Conservation (phyloP, 2,113 vertebrate genomes). For the Motacilla alba region DNA sequence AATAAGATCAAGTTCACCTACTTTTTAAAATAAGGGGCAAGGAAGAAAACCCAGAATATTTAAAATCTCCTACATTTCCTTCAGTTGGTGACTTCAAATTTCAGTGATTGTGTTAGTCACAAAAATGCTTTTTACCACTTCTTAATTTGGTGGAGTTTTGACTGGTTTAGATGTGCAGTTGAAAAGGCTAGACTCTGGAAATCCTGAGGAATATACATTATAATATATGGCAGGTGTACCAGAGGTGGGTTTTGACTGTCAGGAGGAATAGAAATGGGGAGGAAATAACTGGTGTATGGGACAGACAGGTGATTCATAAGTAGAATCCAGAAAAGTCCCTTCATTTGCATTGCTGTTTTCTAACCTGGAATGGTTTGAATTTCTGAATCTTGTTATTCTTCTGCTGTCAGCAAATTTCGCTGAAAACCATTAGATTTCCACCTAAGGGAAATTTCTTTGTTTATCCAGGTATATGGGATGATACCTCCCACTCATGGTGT, state of each 20-base stretch:
- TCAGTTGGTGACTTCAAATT: background rate
- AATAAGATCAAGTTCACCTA: background rate
- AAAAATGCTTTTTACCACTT: background rate
- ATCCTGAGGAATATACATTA: rapidly evolving
- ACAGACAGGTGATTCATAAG: background rate
- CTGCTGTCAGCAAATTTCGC: background rate
- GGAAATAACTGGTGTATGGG: background rate
- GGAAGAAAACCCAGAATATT: background rate
- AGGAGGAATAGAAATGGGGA: background rate
- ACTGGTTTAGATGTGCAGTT: background rate
- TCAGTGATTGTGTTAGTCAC: background rate
- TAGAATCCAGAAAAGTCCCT: background rate
- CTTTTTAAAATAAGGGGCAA: background rate
- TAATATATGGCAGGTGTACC: background rate
- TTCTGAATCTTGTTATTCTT: background rate
- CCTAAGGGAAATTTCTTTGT: background rate
- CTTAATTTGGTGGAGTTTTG: background rate
- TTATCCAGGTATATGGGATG: background rate
- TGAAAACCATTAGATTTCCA: background rate
- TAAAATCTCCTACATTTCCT: background rate
- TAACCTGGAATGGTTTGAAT: background rate
- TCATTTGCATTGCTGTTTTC: background rate
- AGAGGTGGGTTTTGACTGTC: background rate
- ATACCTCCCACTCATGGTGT: background rate
- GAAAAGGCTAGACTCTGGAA: background rate